These are phyloP conservation scores for Spisula solida DNA, from an alignment of 2,888 invertebrate species.

Conservation along the genomic window DNA sequence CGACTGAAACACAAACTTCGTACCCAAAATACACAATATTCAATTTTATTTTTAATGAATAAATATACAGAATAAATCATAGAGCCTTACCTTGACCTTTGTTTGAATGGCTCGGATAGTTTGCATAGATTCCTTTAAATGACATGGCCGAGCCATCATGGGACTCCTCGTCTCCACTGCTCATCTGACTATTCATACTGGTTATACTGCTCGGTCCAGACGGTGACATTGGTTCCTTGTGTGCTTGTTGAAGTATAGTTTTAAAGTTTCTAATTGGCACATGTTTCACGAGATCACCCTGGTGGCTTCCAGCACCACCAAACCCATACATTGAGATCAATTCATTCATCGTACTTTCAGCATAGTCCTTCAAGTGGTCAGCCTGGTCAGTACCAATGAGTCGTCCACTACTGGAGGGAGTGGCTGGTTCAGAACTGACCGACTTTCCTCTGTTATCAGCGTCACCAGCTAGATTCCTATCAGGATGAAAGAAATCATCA, in stretches of 20 bases:
- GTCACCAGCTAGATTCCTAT: slow-evolving; percentile 59
- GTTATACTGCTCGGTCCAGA: slow-evolving; percentile 80
- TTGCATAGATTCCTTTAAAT: slow-evolving; percentile 70
- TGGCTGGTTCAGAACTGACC: slow-evolving; percentile 12
- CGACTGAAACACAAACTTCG: no score
- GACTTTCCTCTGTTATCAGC: slow-evolving; percentile 24
- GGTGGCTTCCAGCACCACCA: slow-evolving; percentile 89
- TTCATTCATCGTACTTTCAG: slow-evolving; percentile 94
- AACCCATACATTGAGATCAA: slow-evolving; percentile 93
- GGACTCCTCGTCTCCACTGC: slow-evolving; percentile 61
- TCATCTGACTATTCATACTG: slow-evolving; percentile 32
- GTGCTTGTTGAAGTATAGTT: slow-evolving; percentile 86
- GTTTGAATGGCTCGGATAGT: slow-evolving; percentile 42
- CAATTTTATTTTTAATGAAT: no score
- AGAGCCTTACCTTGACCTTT: slow-evolving; percentile 33
- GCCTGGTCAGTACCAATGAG: slow-evolving; percentile 58
- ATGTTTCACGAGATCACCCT: slow-evolving; percentile 89
- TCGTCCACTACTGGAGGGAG: slow-evolving; percentile 7
- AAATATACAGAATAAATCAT: background rate
- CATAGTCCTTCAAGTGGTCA: slow-evolving; percentile 91
- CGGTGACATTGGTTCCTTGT: slow-evolving; percentile 17
- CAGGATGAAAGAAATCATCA: slow-evolving; percentile 55
- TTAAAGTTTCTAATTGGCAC: slow-evolving; percentile 91
- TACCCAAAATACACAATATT: no score
- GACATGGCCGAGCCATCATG: slow-evolving; percentile 53